Conservation (phyloP, 2,888 invertebrate genomes). For the Encarsia formosa region DNA sequence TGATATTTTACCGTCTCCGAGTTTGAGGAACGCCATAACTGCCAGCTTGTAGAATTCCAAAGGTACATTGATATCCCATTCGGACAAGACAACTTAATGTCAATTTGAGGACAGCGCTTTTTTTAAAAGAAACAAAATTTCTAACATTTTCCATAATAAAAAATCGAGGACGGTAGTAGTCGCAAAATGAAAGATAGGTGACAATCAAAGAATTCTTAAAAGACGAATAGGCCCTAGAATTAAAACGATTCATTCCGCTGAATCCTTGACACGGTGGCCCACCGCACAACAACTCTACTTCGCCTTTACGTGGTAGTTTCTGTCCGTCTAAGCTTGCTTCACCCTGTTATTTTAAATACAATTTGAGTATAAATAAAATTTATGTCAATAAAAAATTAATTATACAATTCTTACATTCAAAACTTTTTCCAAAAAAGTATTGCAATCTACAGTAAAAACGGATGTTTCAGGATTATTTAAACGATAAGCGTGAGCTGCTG, state of each 20-base stretch:
- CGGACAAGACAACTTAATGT: slow-evolving; percentile 70
- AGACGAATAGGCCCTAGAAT: slow-evolving; percentile 75
- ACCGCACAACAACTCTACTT: slow-evolving; percentile 79
- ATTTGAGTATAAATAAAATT: slow-evolving; percentile 1
- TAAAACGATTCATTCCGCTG: slow-evolving; percentile 86
- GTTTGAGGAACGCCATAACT: slow-evolving; percentile 83
- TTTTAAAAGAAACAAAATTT: slow-evolving; percentile 81
- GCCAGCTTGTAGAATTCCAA: slow-evolving; percentile 82
- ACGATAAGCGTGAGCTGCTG: slow-evolving; percentile 75
- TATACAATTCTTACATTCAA: slow-evolving; percentile 55
- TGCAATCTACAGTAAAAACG: slow-evolving; percentile 80
- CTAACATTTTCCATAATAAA: slow-evolving; percentile 82
- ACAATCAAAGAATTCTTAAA: slow-evolving; percentile 84
- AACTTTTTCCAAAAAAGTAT: slow-evolving; percentile 63
- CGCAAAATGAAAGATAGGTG: slow-evolving; percentile 78
- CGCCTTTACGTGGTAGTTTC: slow-evolving; percentile 68
- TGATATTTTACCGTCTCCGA: slow-evolving; percentile 59
- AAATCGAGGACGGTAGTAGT: slow-evolving; percentile 78
- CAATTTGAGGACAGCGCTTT: slow-evolving; percentile 74
- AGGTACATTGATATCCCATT: slow-evolving; percentile 85
- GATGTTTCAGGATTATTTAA: slow-evolving; percentile 69
- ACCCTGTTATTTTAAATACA: slow-evolving; percentile 44
- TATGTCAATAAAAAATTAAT: background rate
- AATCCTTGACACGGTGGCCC: slow-evolving; percentile 89
- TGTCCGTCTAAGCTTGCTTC: slow-evolving; percentile 54